Evolutionary conservation across 2,888 invertebrate genomes (phyloP), one percentile per base, ranked within the genome.

Genomic region (Thalpophila matura): DNA sequence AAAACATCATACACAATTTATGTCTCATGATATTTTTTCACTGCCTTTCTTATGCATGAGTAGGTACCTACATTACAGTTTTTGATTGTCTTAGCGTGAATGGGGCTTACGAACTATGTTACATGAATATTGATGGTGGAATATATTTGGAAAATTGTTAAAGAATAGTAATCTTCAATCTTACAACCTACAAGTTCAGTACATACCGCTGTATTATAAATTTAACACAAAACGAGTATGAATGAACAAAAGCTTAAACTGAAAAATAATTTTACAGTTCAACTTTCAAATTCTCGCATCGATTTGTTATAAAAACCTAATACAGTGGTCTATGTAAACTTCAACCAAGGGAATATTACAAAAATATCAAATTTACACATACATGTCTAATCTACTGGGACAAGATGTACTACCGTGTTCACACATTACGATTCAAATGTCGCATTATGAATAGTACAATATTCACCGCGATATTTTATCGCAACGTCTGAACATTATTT

Each of bases 301-400:
- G 0, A 0, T 27, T 33, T 45, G 18, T 12, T 5, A n/a, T 26
- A 9, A 20, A 31, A 0, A 5, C 6, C 12, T 22, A 18, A 53
- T 49, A 74, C 78, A 61, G 56, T 47, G 31, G 50, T 63, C n/a
- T 26, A 46, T 20, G 35, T 35, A 43, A 54, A 64, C 42, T 57
- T 53, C 24, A 53, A 56, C 56, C 63, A 63, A 54, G 42, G 40
- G 53, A 71, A 59, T 74, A 68, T 71, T 79, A 78, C 45, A 78
- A 78, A 80, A 78, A 78, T 78, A 78, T 78, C 38, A 77, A 78
- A 77, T 80, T 58, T 71, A 67, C 63, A 64, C 57, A 18, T 64
- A 60, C 20, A 47, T 35, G 29, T 62, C 26, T 47, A 51, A 55
- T 50, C 62, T 78, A 78, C 75, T 74, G 71, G 75, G 78, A 74